These are phyloP conservation scores for Jordanella pulchra DNA, from an alignment of 2,797 vertebrate genomes.

Conservation along the genomic window DNA sequence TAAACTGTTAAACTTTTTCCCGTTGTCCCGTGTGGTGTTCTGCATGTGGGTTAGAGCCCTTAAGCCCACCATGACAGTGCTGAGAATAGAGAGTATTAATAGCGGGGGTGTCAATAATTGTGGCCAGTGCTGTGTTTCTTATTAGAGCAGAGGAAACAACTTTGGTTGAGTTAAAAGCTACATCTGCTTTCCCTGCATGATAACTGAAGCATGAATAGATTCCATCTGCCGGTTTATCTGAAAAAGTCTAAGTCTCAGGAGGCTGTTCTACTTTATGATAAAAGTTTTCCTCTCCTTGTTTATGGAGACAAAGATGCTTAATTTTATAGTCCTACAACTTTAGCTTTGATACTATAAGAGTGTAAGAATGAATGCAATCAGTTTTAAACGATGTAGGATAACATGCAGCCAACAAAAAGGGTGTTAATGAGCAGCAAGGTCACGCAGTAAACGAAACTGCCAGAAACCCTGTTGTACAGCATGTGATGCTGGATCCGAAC, in stretches of 20 bases:
- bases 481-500: neutral
- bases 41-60: too few species aligned
- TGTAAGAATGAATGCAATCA: neutral
- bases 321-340: slow-evolving; percentile 7
- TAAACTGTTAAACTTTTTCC: too few species aligned
- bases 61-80: too few species aligned
- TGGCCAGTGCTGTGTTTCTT: neutral
- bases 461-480: slow-evolving; percentile 1
- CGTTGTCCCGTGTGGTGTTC: too few species aligned
- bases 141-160: neutral
- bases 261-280: neutral
- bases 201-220: neutral
- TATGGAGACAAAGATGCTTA: neutral
- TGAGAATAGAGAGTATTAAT: neutral
- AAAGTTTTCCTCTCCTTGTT: neutral
- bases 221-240: slow-evolving; percentile 1
- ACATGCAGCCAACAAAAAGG: neutral
- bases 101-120: too few species aligned
- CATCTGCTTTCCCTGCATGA: neutral
- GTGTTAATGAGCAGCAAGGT: neutral
- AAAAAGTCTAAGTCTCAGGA: neutral
- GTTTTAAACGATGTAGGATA: neutral
- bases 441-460: neutral
- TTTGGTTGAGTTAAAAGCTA: neutral
- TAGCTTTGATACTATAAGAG: neutral